Base-by-base conservation (phyloP, 1,140 invertebrate species). In the Hesperophylax magnus region DNA sequence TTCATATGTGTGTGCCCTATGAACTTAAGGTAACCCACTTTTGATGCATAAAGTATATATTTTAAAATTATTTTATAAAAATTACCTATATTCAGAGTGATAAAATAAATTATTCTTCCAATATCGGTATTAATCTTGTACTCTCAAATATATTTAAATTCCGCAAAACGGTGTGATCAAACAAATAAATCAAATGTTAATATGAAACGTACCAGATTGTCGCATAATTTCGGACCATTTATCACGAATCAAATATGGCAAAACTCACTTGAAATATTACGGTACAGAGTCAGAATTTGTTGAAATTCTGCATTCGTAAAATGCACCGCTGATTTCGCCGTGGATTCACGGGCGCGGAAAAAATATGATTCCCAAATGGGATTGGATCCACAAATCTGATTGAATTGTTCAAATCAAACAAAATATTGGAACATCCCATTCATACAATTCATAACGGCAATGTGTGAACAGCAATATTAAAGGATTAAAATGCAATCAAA, bases 331-430 rank as follows among this genome's bases (percentile, higher is more conserved):
- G 58, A 27, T 67, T 67, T 18, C 39, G 18, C 18, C 67, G n/a
- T 63, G 27, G 61, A 54, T 34, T 53, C 27, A 53, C 24, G 77
- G 20, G 47, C 39, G 34, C 34, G 31, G n/a, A 17, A 56, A 58
- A 78, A 78, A 78, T 78, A 54, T 78, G 31, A 78, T 78, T 65
- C 47, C 34, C 22, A 67, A 78, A 67, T 67, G 47, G 77, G 34
- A 78, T 78, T 78, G 67, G n/a, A 71, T 52, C 60, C 58, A 61
- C 58, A 47, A 69, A 78, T 78, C 39, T 65, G 77, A 67, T 65
- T 67, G 60, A 67, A 75, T 75, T 75, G 72, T 56, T 47, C 6
- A 56, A 75, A n/a, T 52, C 34, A 18, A 71, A 69, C 34, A 69
- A 69, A 71, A 71, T 71, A 71, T n/a, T 67, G n/a, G 9, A 71